phyloP scores from a whole-genome alignment of 2,888 invertebrate species.

The Chymomyza fuscimana region DNA sequence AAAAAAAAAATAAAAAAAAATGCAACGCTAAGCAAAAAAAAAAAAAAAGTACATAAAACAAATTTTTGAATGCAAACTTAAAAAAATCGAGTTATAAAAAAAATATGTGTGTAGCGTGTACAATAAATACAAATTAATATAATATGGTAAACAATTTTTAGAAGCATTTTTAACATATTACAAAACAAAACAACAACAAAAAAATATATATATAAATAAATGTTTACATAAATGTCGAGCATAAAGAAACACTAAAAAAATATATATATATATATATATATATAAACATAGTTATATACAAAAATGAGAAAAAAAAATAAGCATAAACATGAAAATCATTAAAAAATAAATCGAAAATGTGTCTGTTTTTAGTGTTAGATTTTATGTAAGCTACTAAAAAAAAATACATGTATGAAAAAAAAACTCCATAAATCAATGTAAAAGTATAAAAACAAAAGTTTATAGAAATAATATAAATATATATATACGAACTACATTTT shows the following conservation, averaged over 20 bases:
- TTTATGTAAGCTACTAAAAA: conserved; percentile 56
- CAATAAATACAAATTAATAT: conserved; percentile 59
- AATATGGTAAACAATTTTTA: conserved; percentile 69
- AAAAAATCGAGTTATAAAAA: conserved; percentile 38
- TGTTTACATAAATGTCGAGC: conserved; percentile 63
- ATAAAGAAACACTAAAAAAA: conserved; percentile 30
- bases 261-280: conserved; percentile 12
- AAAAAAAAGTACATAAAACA: conserved; percentile 26
- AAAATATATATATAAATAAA: conserved; percentile 52
- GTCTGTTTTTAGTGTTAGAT: conserved; percentile 78
- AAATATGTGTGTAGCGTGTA: conserved; percentile 71
- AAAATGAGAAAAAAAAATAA: conserved; percentile 38
- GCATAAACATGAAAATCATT: conserved; percentile 32
- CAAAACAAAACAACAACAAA: conserved; percentile 31
- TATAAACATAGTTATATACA: conserved; percentile 35
- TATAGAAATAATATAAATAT: conserved; percentile 5
- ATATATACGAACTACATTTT: conserved; percentile 5
- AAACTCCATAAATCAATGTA: conserved; percentile 34
- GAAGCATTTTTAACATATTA: conserved; percentile 71
- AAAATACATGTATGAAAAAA: conserved; percentile 11
- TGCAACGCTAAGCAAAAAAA: conserved; percentile 23
- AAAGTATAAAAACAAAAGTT: conserved; percentile 37
- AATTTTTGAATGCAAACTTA: conserved; percentile 36
- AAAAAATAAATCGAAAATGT: conserved; percentile 62
- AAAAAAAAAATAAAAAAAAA: too few relatives aligned